A percentile compares a stretch with the other conserved stretches of the same genome.
These are phyloP conservation scores for Chromis chromis DNA, from an alignment of 2,797 vertebrate genomes.

Conservation along the genomic window DNA sequence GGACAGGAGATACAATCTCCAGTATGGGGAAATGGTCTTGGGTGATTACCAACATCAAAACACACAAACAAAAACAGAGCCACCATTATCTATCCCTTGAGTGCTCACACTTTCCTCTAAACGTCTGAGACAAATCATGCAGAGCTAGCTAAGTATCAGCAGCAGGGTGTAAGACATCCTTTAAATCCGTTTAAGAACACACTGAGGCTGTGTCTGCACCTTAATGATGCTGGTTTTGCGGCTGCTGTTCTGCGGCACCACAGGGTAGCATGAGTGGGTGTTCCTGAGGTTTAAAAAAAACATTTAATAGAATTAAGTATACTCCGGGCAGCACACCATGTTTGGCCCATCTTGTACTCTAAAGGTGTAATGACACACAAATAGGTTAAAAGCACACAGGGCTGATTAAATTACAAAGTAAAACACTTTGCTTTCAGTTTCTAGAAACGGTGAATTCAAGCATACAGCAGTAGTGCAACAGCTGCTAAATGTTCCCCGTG, in stretches of 20 bases:
- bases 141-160: constrained; percentile 10
- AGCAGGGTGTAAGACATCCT: constrained; percentile 32
- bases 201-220: constrained; percentile 24
- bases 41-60: constrained; percentile 6
- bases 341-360: constrained; percentile 25
- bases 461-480: constrained; percentile 7
- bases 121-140: constrained; percentile 23
- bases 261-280: constrained; percentile 20
- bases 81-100: background rate
- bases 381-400: constrained; percentile 41
- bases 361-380: constrained; percentile 41
- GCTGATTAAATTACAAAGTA: constrained; percentile 50
- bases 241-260: constrained; percentile 14
- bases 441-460: constrained; percentile 10
- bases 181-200: constrained; percentile 60
- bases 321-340: constrained; percentile 20
- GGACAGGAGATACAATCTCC: constrained; percentile 11
- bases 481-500: constrained; percentile 22
- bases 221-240: constrained; percentile 41
- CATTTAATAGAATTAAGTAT: constrained; percentile 33
- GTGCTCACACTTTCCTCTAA: constrained; percentile 1
- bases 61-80: constrained; percentile 12
- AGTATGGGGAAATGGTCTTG: background rate
- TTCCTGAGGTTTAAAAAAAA: background rate
- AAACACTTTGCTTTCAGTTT: constrained; percentile 28